Percentiles rank a stretch among this genome's conserved stretches.
phyloP scores from a whole-genome alignment of 2,888 invertebrate genomes.

The Tenthredo distinguenda region DNA sequence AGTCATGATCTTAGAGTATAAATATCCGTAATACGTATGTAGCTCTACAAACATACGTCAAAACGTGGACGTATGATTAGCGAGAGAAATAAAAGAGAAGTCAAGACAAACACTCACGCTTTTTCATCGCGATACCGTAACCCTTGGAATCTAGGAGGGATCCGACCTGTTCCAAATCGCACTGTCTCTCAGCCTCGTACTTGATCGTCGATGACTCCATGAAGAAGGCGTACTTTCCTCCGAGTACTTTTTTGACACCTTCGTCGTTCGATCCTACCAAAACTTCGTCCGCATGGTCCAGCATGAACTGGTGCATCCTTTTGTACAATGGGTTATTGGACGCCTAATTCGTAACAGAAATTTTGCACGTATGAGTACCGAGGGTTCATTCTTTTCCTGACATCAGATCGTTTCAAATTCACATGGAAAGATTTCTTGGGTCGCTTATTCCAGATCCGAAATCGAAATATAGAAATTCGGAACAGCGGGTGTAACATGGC shows the following conservation, averaged over 20 bases:
- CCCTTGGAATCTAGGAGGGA: slow-evolving; percentile 90
- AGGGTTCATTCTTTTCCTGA: too few species aligned
- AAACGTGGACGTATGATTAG: neutral
- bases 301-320: slow-evolving; percentile 91
- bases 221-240: slow-evolving; percentile 87
- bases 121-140: slow-evolving; percentile 92
- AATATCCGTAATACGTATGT: neutral
- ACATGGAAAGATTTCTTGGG: too few species aligned
- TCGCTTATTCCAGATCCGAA: too few species aligned
- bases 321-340: slow-evolving; percentile 88
- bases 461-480: too few species aligned
- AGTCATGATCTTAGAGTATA: neutral
- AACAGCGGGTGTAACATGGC: too few species aligned
- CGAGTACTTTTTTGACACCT: slow-evolving; percentile 82
- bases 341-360: slow-evolving; percentile 80
- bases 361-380: neutral
- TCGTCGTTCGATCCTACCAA: slow-evolving; percentile 82
- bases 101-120: slow-evolving; percentile 80
- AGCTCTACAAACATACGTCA: neutral
- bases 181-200: slow-evolving; percentile 89
- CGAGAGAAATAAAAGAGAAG: neutral
- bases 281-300: slow-evolving; percentile 81
- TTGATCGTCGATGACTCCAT: slow-evolving; percentile 96
- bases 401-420: neutral
- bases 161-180: slow-evolving; percentile 87